Evolutionary conservation across 1,140 invertebrate genomes (phyloP), one percentile per base, ranked within the genome.

Genomic region (Luehdorfia chinensis): DNA sequence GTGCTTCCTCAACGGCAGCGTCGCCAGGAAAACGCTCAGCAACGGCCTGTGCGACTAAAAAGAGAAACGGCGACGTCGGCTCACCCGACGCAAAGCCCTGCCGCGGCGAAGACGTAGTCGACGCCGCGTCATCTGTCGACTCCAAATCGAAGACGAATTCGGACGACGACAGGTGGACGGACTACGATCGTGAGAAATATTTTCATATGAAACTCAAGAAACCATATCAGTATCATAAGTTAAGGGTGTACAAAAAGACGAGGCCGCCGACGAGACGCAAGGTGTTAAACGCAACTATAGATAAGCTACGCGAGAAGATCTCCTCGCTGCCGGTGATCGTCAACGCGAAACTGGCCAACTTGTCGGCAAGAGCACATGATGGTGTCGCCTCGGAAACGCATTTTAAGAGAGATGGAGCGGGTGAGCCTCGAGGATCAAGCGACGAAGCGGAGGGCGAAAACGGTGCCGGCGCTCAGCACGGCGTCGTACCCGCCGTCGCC

Each of bases 341-440:
- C 4, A 81, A 85, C 55, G 78, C 77, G 4, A 87, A 84, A 51
- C 45, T 84, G n/a, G 75, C 76, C 5, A 79, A 57, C 47, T n/a
- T 86, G 83, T 41, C 72, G 80, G 15, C 86, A 85, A 55, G 86
- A 87, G 52, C 84, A 85, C 60, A 68, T 67, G 56, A 86, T 87
- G 67, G 91, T 93, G 1, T 93, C 92, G 28, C 93, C 93, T 25
- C 87, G 93, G 2, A 94, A 94, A 66, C 88, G 93, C 45, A 94
- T 94, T 52, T 72, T 94, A 11, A 88, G 92, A 8, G 93, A 94
- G 62, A 84, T 94, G 54, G 93, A 94, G 74, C 88, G 91, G 65
- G 92, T 93, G 0, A 93, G 89, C 27, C 76, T 93, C 31, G 92
- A 94, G 65, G 92, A 94, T 53, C 65, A 71, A 55, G 75, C 66